A percentile compares a stretch with the other conserved stretches of the same genome.
phyloP scores from a whole-genome alignment of 2,888 invertebrate genomes.

The Stomorhina lunata region DNA sequence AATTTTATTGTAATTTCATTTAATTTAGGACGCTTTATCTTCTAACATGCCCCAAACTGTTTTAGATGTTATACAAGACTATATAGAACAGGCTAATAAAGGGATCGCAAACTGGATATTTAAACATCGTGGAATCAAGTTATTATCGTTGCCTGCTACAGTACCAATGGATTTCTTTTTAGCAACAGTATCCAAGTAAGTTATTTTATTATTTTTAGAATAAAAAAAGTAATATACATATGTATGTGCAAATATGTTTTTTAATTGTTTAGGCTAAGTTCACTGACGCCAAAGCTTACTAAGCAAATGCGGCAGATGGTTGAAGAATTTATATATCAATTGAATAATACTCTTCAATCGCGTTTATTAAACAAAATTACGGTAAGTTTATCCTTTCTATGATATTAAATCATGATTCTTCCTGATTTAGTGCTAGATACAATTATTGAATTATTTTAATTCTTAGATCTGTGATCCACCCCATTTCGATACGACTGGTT shows the following conservation, averaged over 20 bases:
- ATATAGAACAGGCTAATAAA: constrained; percentile 94
- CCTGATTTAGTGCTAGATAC: no score
- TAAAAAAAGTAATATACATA: neutral
- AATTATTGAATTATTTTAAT: neutral
- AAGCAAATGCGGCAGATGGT: constrained; percentile 81
- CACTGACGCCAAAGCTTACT: constrained; percentile 76
- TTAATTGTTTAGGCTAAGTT: constrained; percentile 72
- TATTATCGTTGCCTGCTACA: constrained; percentile 91
- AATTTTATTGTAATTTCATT: neutral
- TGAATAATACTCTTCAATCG: constrained; percentile 79
- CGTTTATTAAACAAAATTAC: constrained; percentile 77
- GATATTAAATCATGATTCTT: neutral
- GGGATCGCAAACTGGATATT: constrained; percentile 95
- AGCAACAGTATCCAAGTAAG: constrained; percentile 93
- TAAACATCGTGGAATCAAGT: constrained; percentile 89
- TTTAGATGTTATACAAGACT: constrained; percentile 93
- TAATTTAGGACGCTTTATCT: constrained; percentile 88
- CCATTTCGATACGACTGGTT: constrained; percentile 78
- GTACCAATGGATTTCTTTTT: constrained; percentile 93
- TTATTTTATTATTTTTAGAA: constrained; percentile 69
- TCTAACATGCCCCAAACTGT: constrained; percentile 95
- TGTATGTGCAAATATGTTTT: neutral
- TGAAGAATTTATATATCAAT: constrained; percentile 83
- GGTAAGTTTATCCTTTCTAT: constrained; percentile 67
- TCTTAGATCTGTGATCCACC: constrained; percentile 76